Conservation (phyloP, 2,888 invertebrate genomes). For the Bombylius discolor region DNA sequence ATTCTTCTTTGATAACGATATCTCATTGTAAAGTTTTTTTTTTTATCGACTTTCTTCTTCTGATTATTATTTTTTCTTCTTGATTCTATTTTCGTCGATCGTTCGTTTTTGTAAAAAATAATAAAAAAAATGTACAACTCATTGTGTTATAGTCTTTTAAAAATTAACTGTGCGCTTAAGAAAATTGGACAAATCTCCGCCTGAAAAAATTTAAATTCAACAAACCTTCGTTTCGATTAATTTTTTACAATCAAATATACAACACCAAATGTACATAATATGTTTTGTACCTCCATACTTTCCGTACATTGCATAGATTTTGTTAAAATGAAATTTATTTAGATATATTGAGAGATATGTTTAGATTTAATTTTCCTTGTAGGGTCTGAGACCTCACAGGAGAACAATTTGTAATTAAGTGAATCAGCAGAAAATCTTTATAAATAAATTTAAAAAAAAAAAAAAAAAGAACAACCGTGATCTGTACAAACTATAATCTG, state of each 20-base stretch:
- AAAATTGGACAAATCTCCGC: background rate
- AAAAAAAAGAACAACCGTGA: background rate
- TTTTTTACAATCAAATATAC: no score
- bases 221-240: background rate
- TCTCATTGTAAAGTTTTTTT: background rate
- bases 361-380: slow-evolving; percentile 4
- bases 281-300: no score
- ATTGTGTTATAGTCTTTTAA: no score
- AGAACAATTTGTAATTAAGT: slow-evolving; percentile 16
- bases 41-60: background rate
- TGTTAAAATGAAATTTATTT: background rate
- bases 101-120: no score
- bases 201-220: background rate
- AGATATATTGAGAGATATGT: background rate
- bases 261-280: no score
- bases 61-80: no score
- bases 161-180: no score
- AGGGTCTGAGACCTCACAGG: slow-evolving; percentile 13
- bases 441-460: background rate
- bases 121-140: no score
- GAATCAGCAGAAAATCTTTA: slow-evolving; percentile 12
- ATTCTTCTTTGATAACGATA: slow-evolving; percentile 6
- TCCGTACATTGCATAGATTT: no score
- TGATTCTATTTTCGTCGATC: no score
- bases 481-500: background rate